Conservation (phyloP, 2,797 vertebrate species). For the Xenops minutus region DNA sequence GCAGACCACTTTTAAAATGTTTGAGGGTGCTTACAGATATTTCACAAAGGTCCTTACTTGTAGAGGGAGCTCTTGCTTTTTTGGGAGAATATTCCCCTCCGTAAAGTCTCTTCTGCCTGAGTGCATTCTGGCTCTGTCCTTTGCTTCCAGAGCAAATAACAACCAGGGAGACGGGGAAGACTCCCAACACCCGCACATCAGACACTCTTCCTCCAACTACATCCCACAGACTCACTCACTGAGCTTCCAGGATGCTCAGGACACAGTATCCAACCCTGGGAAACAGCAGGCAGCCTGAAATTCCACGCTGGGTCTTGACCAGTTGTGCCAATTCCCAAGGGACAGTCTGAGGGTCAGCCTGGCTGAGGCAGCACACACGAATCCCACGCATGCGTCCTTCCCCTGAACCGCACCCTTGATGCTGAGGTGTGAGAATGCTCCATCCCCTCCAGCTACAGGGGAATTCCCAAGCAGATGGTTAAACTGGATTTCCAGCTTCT, state of each 20-base stretch:
- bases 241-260: background rate
- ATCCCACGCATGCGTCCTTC: slow-evolving; percentile 37
- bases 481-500: slow-evolving; percentile 60
- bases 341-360: background rate
- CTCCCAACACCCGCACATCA: background rate
- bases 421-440: slow-evolving; percentile 65
- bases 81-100: background rate
- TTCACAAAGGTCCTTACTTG: background rate
- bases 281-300: background rate
- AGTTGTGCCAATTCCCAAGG: background rate
- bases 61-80: background rate
- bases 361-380: background rate
- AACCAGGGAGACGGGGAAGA: background rate
- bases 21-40: background rate
- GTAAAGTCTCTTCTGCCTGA: fast-evolving
- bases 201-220: background rate
- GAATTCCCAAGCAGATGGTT: slow-evolving; percentile 66
- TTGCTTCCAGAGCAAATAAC: background rate
- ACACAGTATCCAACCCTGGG: background rate
- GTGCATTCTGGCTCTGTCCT: background rate
- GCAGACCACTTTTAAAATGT: background rate
- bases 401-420: slow-evolving; percentile 39
- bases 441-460: slow-evolving; percentile 55
- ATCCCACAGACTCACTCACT: background rate
- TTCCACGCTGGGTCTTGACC: background rate